A percentile compares a stretch with the other conserved stretches of the same genome.
These are phyloP conservation scores for Ochotona curzoniae DNA, from an alignment of 2,113 vertebrate species.

Conservation along the genomic window DNA sequence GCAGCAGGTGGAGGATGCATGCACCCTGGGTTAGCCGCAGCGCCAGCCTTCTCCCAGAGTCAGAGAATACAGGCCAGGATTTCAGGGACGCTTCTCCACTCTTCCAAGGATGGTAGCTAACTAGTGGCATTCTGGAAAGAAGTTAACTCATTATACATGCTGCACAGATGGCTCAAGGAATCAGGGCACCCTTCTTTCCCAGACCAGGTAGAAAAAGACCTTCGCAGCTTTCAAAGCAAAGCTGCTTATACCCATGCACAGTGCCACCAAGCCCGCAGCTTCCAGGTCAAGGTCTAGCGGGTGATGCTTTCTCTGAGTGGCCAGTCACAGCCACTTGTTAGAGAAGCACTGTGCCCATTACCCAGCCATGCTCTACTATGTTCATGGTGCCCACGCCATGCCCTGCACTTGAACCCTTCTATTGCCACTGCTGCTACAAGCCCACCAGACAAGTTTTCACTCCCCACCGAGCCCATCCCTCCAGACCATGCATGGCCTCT, in stretches of 20 bases:
- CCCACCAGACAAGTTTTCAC: not conserved
- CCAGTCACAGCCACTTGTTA: not conserved
- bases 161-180: not conserved
- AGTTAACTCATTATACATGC: slow-evolving; percentile 51
- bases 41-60: slow-evolving; percentile 12
- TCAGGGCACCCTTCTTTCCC: not conserved
- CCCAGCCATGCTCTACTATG: not conserved
- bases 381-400: not conserved
- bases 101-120: slow-evolving; percentile 46
- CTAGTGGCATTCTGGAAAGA: slow-evolving; percentile 51
- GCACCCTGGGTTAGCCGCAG: slow-evolving; percentile 21
- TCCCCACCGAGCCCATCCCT: too few species aligned
- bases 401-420: not conserved
- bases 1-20: not conserved
- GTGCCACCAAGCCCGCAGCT: not conserved
- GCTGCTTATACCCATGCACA: too few species aligned
- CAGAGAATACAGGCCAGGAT: slow-evolving; percentile 32
- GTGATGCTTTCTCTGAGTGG: not conserved
- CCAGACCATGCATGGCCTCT: not conserved
- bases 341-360: not conserved
- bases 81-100: slow-evolving; percentile 49
- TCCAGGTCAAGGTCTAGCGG: not conserved
- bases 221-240: not conserved
- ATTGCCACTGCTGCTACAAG: not conserved
- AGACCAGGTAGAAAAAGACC: not conserved